These are phyloP conservation scores for Gymnoscelis rufifasciata DNA, from an alignment of 2,888 invertebrate genomes.

Conservation along the genomic window DNA sequence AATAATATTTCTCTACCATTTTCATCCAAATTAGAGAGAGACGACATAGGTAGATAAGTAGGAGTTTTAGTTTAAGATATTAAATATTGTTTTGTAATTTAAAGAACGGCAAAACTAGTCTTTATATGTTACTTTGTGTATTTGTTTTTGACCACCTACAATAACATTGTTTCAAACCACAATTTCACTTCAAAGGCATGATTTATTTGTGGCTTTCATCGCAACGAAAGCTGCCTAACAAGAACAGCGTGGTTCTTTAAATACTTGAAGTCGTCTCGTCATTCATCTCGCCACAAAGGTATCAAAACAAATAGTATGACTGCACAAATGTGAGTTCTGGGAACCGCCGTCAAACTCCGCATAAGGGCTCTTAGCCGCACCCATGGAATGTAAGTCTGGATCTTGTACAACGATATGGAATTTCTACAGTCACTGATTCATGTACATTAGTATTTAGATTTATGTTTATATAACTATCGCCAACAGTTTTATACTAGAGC, in stretches of 20 bases:
- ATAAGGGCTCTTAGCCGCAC: slow-evolving; percentile 25
- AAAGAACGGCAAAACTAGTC: too few species aligned
- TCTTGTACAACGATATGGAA: slow-evolving; percentile 9
- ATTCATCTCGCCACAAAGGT: slow-evolving; percentile 38
- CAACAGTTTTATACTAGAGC: too few species aligned
- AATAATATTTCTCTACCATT: too few species aligned
- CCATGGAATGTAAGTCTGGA: slow-evolving; percentile 29
- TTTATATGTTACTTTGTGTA: too few species aligned
- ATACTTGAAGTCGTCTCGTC: slow-evolving; percentile 32
- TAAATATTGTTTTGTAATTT: too few species aligned
- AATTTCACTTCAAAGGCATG: slow-evolving; percentile 20
- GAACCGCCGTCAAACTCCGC: slow-evolving; percentile 33
- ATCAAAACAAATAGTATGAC: slow-evolving; percentile 39
- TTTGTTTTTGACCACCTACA: too few species aligned
- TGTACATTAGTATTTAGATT: too few species aligned
- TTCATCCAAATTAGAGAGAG: too few species aligned
- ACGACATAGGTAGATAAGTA: too few species aligned
- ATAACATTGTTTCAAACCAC: background rate
- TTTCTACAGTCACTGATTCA: background rate
- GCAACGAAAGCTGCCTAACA: slow-evolving; percentile 25
- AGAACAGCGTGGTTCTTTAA: slow-evolving; percentile 41
- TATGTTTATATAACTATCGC: too few species aligned
- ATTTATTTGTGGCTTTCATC: slow-evolving; percentile 23
- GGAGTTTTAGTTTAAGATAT: too few species aligned
- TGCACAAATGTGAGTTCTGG: slow-evolving; percentile 39